Evolutionary conservation across 2,113 vertebrate genomes (phyloP).

Genomic region (Micronycteris hirsuta): DNA sequence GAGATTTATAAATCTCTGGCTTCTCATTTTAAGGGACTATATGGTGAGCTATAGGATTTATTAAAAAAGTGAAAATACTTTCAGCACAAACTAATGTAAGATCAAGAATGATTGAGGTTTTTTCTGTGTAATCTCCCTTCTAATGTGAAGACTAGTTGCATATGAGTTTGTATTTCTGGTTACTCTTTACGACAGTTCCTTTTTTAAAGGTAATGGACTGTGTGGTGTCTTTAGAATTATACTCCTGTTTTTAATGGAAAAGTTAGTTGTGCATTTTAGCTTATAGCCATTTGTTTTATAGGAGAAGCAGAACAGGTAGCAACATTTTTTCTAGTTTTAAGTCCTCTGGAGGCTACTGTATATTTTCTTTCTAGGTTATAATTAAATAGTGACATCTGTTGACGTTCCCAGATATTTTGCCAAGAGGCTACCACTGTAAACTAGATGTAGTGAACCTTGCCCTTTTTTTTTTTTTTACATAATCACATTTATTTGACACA

Average conservation of each 20-base stretch:
- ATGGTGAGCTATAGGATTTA: neutral
- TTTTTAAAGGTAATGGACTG: neutral
- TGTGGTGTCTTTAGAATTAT: neutral
- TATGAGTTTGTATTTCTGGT: neutral
- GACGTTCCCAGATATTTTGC: conserved; percentile 9
- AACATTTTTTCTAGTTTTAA: neutral
- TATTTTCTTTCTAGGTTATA: conserved; percentile 29
- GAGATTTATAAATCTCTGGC: neutral
- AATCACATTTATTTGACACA: conserved; percentile 75
- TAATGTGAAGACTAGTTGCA: neutral
- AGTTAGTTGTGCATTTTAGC: conserved; percentile 11
- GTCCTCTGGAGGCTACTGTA: neutral
- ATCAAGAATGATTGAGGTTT: neutral
- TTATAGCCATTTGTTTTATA: conserved; percentile 39
- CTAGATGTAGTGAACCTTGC: neutral
- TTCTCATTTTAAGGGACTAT: neutral
- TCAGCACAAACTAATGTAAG: neutral
- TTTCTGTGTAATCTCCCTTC: neutral
- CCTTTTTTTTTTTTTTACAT: neutral
- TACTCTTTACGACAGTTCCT: neutral
- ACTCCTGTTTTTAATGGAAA: conserved; percentile 47
- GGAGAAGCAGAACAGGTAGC: neutral
- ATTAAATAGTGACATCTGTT: neutral
- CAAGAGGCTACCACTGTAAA: conserved; percentile 14
- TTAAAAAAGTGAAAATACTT: neutral